These are phyloP conservation scores for Sphaerodactylus townsendi DNA, from an alignment of 2,113 vertebrate genomes.

Conservation along the genomic window DNA sequence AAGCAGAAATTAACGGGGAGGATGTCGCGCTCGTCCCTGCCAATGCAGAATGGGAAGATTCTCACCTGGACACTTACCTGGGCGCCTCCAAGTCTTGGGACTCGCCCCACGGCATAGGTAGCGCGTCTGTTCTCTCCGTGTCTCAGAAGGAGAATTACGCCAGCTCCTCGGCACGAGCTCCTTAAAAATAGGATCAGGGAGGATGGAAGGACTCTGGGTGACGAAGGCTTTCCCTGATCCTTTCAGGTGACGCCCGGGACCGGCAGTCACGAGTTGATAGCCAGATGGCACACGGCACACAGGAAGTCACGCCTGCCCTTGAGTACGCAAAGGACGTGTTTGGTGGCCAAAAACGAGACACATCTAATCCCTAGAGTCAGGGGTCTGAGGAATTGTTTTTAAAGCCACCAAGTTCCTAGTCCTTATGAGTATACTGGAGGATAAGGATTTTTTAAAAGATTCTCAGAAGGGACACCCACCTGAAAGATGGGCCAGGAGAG, in stretches of 20 bases:
- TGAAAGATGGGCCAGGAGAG: background rate
- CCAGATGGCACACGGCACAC: background rate
- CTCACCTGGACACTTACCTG: background rate
- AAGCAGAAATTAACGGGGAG: background rate
- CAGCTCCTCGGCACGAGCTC: background rate
- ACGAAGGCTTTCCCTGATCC: background rate
- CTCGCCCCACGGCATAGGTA: background rate
- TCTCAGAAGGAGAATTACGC: rapidly evolving
- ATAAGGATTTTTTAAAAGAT: no score
- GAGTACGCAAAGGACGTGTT: rapidly evolving
- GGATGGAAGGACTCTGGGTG: no score
- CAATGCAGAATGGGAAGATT: no score
- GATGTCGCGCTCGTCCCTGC: background rate
- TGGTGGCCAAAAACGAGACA: background rate
- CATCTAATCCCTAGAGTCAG: background rate
- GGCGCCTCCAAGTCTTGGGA: rapidly evolving
- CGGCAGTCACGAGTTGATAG: rapidly evolving
- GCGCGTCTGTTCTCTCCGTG: rapidly evolving
- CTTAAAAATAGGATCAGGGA: background rate
- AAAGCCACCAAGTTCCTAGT: background rate
- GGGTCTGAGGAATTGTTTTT: background rate
- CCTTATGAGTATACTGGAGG: background rate
- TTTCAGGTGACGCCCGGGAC: rapidly evolving
- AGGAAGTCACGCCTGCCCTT: rapidly evolving
- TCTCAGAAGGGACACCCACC: background rate